Conservation (phyloP, 2,113 vertebrate genomes). For the Calidris pugnax region DNA sequence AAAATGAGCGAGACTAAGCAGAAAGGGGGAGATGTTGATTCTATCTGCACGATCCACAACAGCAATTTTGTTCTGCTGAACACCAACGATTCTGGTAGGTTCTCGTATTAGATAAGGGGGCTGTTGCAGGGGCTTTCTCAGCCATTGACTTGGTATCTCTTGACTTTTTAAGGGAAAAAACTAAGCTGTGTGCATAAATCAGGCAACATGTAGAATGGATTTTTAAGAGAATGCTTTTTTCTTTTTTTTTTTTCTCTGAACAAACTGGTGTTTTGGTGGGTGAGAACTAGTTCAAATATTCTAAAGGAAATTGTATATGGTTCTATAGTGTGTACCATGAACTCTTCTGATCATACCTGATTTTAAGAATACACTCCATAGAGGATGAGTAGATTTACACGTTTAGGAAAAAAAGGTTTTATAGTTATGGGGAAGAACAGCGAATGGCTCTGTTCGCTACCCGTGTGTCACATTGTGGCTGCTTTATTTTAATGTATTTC, state of each 20-base stretch:
- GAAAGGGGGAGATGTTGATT: not conserved
- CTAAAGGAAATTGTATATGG: not conserved
- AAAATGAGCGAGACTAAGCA: not conserved
- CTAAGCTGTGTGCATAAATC: not conserved
- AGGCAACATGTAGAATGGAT: not conserved
- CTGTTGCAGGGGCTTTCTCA: not conserved
- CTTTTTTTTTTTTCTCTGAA: not conserved
- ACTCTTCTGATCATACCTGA: not conserved
- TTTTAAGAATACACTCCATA: not conserved
- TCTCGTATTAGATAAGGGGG: fast-evolving
- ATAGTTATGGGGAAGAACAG: not conserved
- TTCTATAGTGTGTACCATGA: not conserved
- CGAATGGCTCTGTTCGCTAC: fast-evolving
- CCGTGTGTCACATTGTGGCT: not conserved
- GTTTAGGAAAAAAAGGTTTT: not conserved
- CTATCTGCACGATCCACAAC: not conserved
- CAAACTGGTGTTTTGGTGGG: not conserved
- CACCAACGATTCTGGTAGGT: fast-evolving
- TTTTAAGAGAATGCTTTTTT: not conserved
- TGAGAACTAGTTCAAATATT: not conserved
- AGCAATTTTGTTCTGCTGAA: not conserved
- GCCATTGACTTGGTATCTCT: not conserved
- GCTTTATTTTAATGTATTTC: not conserved
- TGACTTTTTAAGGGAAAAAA: not conserved
- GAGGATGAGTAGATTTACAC: not conserved